Evolutionary conservation across 2,797 vertebrate species (phyloP), one percentile per base, ranked within the genome.

Genomic region (Diplodus sargus): DNA sequence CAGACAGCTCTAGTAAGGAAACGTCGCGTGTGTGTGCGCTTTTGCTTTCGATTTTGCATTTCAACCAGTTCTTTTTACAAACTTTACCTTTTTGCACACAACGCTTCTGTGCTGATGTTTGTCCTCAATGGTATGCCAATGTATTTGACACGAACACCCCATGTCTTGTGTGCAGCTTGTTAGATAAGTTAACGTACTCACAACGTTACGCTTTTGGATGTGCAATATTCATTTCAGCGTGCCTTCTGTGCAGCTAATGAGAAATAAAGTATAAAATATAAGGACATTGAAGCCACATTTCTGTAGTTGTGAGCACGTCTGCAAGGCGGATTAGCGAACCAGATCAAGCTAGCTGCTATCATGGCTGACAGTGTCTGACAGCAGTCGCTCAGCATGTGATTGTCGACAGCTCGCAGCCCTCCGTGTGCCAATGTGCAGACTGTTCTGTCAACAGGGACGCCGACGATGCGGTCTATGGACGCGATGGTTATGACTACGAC

Each of bases 401-500:
- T 6, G 1, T 20, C 28, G 4, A 39, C 18, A 9, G 18, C 11
- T 53, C 2, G 11, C 17, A 22, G 7, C 7, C 10, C 16, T 25
- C 1, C 5, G 0, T 20, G 13, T 48, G 18, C 54, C 49, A 43
- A 49, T 45, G 2, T 34, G 14, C 2, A 20, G 47, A 5, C 1
- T 5, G 5, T 18, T 39, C 22, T 15, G 3, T 54, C 5, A 14
- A 70, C 89, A 98, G 97, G 85, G 96, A 96, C 85, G 96, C 96
- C 0, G 96, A 97, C 30, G 96, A 97, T 91, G 96, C 96, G 0
- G 94, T 96, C 51, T 96, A 96, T 62, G 96, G 96, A 64, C 96
- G 96, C 18, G 97, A 98, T 25, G 95, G 97, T 16, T 97, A 97
- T 23, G 96, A 97, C 84, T 97, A 96, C 64, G 96, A 97, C 73